Percentiles rank a stretch among this genome's conserved stretches.
phyloP scores from a whole-genome alignment of 2,888 invertebrate genomes.

The Luperina testacea region DNA sequence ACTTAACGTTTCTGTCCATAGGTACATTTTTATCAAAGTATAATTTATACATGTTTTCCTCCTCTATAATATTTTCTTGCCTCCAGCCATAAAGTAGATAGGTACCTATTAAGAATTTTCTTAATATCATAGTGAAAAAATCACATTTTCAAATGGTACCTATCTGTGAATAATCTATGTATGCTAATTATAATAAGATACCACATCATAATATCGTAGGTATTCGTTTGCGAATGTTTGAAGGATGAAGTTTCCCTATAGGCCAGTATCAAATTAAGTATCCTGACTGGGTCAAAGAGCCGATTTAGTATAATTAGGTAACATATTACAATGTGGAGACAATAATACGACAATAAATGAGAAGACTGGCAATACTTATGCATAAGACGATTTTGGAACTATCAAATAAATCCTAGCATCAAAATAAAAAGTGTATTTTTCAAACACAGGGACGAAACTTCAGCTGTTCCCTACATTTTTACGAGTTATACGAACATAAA shows the following conservation, averaged over 20 bases:
- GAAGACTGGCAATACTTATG: background rate
- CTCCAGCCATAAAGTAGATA: background rate
- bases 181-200: conserved; percentile 24
- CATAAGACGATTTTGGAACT: background rate
- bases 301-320: background rate
- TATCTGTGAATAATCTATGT: conserved; percentile 6
- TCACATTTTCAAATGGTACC: conserved; percentile 17
- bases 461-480: too few relatives aligned
- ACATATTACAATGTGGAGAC: background rate
- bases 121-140: conserved; percentile 16
- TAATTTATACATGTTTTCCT: background rate
- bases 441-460: background rate
- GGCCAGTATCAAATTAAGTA: background rate
- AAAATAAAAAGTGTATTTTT: background rate
- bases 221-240: background rate
- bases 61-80: background rate
- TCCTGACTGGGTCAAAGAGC: background rate
- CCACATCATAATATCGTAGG: background rate
- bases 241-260: background rate
- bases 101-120: background rate
- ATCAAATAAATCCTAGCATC: background rate
- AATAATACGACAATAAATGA: background rate
- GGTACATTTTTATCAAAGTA: background rate
- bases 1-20: background rate
- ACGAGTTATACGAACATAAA: too few relatives aligned